These are phyloP conservation scores for Neodiprion fabricii DNA, from an alignment of 1,140 invertebrate genomes.

Conservation along the genomic window DNA sequence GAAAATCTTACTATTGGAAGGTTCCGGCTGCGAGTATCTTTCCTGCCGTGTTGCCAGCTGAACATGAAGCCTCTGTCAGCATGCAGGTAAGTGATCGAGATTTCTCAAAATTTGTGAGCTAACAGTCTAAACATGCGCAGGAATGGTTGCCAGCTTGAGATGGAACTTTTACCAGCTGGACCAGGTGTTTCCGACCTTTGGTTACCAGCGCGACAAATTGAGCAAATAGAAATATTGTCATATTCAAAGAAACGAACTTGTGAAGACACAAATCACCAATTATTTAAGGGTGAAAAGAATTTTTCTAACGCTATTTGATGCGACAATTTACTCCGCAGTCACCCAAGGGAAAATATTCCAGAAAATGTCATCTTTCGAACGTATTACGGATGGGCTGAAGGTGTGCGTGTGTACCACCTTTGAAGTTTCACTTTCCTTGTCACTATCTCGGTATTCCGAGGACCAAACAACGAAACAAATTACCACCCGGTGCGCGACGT, in stretches of 20 bases:
- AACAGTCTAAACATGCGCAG: neutral
- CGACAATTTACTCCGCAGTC: neutral
- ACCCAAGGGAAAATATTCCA: too few relatives aligned
- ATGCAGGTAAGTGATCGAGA: too few relatives aligned
- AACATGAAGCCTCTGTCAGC: too few relatives aligned
- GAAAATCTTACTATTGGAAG: neutral
- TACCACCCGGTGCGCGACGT: neutral
- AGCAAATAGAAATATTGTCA: too few relatives aligned
- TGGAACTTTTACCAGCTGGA: neutral
- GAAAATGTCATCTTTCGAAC: neutral
- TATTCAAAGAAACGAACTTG: too few relatives aligned
- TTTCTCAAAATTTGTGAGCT: neutral
- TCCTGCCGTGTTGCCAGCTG: neutral
- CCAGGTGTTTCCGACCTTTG: neutral
- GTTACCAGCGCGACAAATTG: neutral
- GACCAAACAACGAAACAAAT: neutral
- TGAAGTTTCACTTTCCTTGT: neutral
- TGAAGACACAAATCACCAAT: too few relatives aligned
- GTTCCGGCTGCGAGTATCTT: neutral
- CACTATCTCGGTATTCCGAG: conserved; percentile 1
- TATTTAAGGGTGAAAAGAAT: too few relatives aligned
- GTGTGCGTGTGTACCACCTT: neutral
- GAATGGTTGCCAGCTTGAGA: neutral
- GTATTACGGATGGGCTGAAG: neutral
- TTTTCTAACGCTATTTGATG: too few relatives aligned